phyloP scores from a whole-genome alignment of 1,140 invertebrate genomes.

The Drosophila hydei region DNA sequence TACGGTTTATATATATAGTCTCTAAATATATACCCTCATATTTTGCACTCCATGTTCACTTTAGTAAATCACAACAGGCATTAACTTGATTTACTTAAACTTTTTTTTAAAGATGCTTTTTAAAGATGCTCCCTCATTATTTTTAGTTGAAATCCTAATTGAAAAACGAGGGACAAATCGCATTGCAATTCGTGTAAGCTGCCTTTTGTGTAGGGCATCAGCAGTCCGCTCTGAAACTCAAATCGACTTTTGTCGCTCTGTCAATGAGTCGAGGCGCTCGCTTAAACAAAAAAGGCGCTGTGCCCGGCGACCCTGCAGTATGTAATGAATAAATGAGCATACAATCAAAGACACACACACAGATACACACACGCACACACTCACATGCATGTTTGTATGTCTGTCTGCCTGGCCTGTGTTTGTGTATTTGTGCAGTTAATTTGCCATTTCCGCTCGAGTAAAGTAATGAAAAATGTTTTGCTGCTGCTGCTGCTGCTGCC shows the following conservation, averaged over 20 bases:
- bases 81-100: no score
- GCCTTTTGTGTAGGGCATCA: constrained; percentile 7
- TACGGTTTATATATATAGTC: no score
- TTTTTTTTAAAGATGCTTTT: no score
- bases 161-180: no score
- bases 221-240: constrained; percentile 6
- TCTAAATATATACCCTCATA: no score
- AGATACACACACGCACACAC: constrained; percentile 16
- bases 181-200: constrained; percentile 4
- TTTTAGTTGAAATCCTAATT: no score
- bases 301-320: constrained; percentile 35
- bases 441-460: constrained; percentile 79
- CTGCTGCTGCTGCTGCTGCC: constrained; percentile 15
- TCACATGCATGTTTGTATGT: background rate
- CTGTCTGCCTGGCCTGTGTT: constrained; percentile 9
- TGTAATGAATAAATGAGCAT: constrained; percentile 78
- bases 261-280: constrained; percentile 37
- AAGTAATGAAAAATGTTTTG: constrained; percentile 77
- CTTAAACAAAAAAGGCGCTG: background rate
- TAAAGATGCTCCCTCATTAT: no score
- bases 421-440: constrained; percentile 79
- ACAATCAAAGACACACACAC: constrained; percentile 35
- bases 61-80: no score
- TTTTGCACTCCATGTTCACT: no score
- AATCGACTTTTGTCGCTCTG: constrained; percentile 31